Evolutionary conservation across 2,797 vertebrate genomes (phyloP).

Genomic region (Sebastes elongatus): DNA sequence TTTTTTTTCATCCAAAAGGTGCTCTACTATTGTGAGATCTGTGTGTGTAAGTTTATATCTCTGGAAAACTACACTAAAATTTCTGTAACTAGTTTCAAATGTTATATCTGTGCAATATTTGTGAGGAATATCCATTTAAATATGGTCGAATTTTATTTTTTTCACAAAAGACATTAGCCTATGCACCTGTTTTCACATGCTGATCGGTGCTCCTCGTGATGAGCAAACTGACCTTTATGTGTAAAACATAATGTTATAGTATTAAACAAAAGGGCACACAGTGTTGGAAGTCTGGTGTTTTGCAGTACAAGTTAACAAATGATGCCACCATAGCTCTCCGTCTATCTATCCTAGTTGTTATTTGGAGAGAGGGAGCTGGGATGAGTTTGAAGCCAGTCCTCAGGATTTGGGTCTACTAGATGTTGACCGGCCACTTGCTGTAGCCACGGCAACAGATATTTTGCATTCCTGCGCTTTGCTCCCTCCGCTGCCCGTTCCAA

Average conservation of each 20-base stretch:
- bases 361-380: neutral
- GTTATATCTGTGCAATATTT: neutral
- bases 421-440: neutral
- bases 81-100: neutral
- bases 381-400: neutral
- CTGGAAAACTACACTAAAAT: neutral
- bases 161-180: no score
- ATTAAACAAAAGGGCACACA: neutral
- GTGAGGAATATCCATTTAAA: neutral
- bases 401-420: neutral
- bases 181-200: neutral
- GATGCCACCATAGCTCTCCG: neutral
- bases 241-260: neutral
- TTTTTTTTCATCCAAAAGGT: neutral
- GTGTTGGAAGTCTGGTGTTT: neutral
- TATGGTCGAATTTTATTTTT: no score
- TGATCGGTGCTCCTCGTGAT: neutral
- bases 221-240: neutral
- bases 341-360: neutral
- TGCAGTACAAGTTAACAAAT: neutral
- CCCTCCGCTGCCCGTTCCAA: neutral
- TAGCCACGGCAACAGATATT: slow-evolving; percentile 37
- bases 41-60: neutral
- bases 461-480: neutral
- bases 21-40: neutral